These are phyloP conservation scores for Heliconius sara DNA, from an alignment of 2,888 invertebrate species.

Conservation along the genomic window DNA sequence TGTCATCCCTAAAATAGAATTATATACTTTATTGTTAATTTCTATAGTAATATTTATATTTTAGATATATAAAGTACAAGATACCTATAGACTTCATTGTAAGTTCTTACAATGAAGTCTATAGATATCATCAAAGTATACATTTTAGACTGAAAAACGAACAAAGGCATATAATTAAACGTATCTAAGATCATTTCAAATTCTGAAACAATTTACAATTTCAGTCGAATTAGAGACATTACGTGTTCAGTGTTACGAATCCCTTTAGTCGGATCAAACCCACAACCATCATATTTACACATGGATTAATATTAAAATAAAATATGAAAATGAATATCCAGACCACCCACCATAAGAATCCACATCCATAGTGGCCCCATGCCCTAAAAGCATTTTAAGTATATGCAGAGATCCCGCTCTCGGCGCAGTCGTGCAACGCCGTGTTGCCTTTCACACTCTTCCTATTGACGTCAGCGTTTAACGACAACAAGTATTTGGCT, in stretches of 20 bases:
- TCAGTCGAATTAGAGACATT: not conserved
- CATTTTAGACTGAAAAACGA: not conserved
- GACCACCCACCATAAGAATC: conserved; percentile 93
- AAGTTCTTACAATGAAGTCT: not conserved
- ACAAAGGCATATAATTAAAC: too few species aligned
- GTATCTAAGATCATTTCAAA: not conserved
- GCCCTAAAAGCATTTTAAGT: conserved; percentile 92
- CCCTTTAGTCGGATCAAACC: not conserved
- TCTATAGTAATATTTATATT: too few species aligned
- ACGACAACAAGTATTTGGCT: conserved; percentile 92
- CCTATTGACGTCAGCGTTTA: conserved; percentile 96
- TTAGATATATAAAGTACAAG: not conserved
- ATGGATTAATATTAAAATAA: not conserved
- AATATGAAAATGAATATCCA: not conserved
- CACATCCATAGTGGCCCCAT: conserved; percentile 96
- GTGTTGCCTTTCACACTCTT: conserved; percentile 97
- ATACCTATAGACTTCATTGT: too few species aligned
- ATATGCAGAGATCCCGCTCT: conserved; percentile 97
- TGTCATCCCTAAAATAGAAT: conserved; percentile 90
- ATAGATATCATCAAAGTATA: not conserved
- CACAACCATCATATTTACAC: not conserved
- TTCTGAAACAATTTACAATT: not conserved
- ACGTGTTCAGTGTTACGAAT: too few species aligned
- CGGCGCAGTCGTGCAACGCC: conserved; percentile 98
- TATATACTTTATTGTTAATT: not conserved